Base-by-base conservation (phyloP, 2,797 vertebrate genomes). In the Eidolon dupreanum region DNA sequence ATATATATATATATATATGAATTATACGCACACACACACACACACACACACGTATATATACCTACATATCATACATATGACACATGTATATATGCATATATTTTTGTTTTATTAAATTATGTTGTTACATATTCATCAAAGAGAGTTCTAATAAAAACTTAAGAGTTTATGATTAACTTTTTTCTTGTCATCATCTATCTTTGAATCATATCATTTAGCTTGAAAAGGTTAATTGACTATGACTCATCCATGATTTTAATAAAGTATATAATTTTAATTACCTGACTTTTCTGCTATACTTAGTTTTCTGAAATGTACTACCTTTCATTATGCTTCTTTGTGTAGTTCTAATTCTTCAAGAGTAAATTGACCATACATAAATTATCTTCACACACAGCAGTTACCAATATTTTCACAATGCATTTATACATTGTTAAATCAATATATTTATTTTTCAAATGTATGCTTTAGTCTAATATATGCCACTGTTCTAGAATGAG, bases 151-250 rank as follows among this genome's bases (percentile, higher is more conserved):
- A 33, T 28, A n/a, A 87, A 93, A 90, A 43, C 8, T 33, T n/a
- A 55, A 49, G 5, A 75, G 16, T 33, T 96, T 71, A 68, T 93
- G 36, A 78, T 93, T 82, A 78, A 78, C n/a, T 73, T 77, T 89
- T 85, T 51, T 3, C 36, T 83, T 87, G 4, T 38, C 49, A 83
- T 77, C 49, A 90, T 77, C 78, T 89, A 36, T 92, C 68, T 93
- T 89, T 96, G 55, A 53, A 96, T 89, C 59, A 6, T 77, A 36
- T 92, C 13, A 92, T 82, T 94, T 87, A 92, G 15, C 66, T 75
- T 92, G 61, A 92, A 96, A 93, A 87, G 74, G 38, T 93, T 90
- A 92, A 93, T 88, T 78, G 79, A 7, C 75, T 87, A 61, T 74
- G 74, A 93, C 2, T 74, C 74, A 93, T 26, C 33, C 43, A 36